Conservation (phyloP, 92 coral and sea anemone genomes). For the Palythoa grandis region DNA sequence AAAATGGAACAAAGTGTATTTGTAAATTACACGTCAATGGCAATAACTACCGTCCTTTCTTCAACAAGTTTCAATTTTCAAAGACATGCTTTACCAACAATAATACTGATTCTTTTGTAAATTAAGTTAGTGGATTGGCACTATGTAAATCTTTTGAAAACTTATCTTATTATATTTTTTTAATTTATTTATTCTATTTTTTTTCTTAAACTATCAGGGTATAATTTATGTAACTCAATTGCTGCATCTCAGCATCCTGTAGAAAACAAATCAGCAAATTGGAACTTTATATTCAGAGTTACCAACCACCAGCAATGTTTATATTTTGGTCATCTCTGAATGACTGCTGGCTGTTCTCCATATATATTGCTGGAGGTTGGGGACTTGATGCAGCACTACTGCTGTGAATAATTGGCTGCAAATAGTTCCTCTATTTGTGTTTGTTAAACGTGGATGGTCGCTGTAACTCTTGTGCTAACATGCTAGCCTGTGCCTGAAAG, state of each 20-base stretch:
- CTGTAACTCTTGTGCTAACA: conserved; percentile 33
- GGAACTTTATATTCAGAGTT: conserved; percentile 2
- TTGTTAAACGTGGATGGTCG: neutral
- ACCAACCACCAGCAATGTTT: conserved; percentile 20
- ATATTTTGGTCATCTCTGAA: conserved; percentile 9
- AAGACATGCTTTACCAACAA: conserved; percentile 1
- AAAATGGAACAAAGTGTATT: conserved; percentile 14
- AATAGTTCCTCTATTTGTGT: neutral
- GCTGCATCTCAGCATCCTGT: conserved; percentile 13
- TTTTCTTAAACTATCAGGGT: neutral
- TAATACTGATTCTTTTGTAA: neutral
- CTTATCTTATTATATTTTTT: too few relatives aligned
- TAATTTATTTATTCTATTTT: neutral
- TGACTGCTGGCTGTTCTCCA: neutral
- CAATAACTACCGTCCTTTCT: conserved; percentile 3
- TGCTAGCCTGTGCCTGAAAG: conserved; percentile 56
- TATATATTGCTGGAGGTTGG: conserved; percentile 29
- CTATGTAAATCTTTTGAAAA: neutral
- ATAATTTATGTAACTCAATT: neutral
- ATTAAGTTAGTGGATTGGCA: neutral
- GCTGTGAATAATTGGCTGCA: neutral
- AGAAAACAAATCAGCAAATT: neutral
- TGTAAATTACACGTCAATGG: neutral
- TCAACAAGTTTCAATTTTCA: conserved; percentile 6
- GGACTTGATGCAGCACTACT: conserved; percentile 30